A percentile compares a stretch with the other conserved stretches of the same genome.
Conservation (phyloP, 2,888 invertebrate genomes). For the Lasioglossum figueresi region DNA sequence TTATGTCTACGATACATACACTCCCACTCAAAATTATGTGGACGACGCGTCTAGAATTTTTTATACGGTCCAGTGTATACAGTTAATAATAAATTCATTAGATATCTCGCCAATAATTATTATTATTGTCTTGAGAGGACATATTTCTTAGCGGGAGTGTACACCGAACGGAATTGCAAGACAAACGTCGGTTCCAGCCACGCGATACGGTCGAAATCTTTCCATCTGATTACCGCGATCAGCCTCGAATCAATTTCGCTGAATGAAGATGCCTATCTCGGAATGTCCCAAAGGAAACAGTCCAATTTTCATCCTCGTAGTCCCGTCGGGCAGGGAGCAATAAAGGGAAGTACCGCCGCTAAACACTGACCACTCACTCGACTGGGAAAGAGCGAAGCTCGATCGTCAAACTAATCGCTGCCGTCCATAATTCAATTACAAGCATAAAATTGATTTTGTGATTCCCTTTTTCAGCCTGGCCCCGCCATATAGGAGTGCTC, state of each 20-base stretch:
- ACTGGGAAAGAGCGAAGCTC: background rate
- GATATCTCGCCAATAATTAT: too few species aligned
- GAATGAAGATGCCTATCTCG: slow-evolving; percentile 5
- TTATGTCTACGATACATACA: too few species aligned
- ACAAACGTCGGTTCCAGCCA: background rate
- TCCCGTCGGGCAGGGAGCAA: slow-evolving; percentile 15
- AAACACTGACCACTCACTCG: slow-evolving; percentile 13
- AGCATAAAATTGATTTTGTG: slow-evolving; percentile 2
- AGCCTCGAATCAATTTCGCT: slow-evolving; percentile 18
- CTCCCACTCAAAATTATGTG: too few species aligned
- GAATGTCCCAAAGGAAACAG: slow-evolving; percentile 12
- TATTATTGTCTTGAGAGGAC: too few species aligned
- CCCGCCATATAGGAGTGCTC: background rate
- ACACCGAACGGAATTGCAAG: background rate
- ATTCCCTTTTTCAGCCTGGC: background rate
- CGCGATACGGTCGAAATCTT: background rate
- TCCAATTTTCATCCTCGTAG: slow-evolving; percentile 11
- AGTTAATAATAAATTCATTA: too few species aligned
- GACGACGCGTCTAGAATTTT: too few species aligned
- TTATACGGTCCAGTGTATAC: too few species aligned
- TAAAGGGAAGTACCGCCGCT: slow-evolving; percentile 18
- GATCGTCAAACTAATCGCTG: slow-evolving; percentile 18
- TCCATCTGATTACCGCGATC: background rate
- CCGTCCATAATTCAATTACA: slow-evolving; percentile 15
- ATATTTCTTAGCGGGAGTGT: too few species aligned